Evolutionary conservation across 1,140 invertebrate species (phyloP), one percentile per base, ranked within the genome.

Genomic region (Drosophila erecta): DNA sequence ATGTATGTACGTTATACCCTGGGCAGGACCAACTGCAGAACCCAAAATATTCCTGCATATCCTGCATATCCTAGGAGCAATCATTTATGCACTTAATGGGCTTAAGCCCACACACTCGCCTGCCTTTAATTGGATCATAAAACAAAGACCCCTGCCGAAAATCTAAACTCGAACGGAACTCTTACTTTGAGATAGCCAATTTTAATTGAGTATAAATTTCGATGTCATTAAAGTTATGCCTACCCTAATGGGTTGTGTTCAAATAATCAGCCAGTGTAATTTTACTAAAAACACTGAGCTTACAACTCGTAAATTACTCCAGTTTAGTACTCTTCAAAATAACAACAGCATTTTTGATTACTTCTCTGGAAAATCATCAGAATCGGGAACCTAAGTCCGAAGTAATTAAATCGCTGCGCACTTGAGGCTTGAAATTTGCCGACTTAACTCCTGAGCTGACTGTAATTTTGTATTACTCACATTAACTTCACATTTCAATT

Each of bases 11-110:
- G 15, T 37, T 35, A 15, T 67, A 44, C 11, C 6, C 30, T 11
- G 38, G 61, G 41, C 10, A 27, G 30, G 17, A 17, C 17, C 14
- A 35, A 53, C 6, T 67, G 65, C 65, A 69, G 10, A 11, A 17
- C 14, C 49, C 64, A 20, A 56, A 55, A 69, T 67, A 38, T 55
- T 67, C 65, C 40, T 72, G 37, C 55, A 59, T 38, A 58, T 50
- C 40, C 41, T 76, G 58, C 62, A 47, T 47, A 47, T 47, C 47
- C 64, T 43, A 58, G 53, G 11, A 61, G 41, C 60, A 46, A 84
- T 83, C 77, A 79, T 76, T 84, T 83, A 79, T 83, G 79, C 79
- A 83, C 50, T 83, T 76, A 49, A 75, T 75, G 40, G 49, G 12
- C 46, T 64, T 47, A 51, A 27, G 11, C 53, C 41, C 51, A 49